These are phyloP conservation scores for Enteromius thamalakanensis DNA, from an alignment of 2,797 vertebrate genomes.

Conservation along the genomic window DNA sequence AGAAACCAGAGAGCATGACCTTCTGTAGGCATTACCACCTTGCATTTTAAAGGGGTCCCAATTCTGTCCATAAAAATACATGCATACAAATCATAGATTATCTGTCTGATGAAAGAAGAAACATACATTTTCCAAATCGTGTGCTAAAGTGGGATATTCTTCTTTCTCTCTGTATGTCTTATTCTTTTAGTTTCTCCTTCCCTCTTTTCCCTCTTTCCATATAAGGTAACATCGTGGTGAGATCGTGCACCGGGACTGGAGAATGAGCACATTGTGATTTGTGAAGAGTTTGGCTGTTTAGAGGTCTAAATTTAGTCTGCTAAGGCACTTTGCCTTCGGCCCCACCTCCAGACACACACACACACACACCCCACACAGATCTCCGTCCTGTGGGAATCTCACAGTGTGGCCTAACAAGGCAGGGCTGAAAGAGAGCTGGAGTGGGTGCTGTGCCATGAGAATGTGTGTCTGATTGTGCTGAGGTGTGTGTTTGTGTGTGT, in stretches of 20 bases:
- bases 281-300: constrained; percentile 54
- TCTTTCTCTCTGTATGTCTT: not conserved
- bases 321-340: constrained; percentile 4
- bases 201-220: constrained; percentile 68
- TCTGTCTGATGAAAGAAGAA: not conserved
- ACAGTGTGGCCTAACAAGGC: constrained; percentile 30
- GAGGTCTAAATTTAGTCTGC: constrained; percentile 74
- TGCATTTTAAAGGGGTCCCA: not conserved
- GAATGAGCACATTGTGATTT: constrained; percentile 56
- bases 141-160: not conserved
- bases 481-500: not conserved
- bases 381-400: constrained; percentile 17
- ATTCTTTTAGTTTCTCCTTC: constrained; percentile 16
- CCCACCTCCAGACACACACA: constrained; percentile 10
- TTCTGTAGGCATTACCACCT: not conserved
- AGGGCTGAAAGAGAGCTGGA: constrained; percentile 3
- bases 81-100: not conserved
- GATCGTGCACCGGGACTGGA: constrained; percentile 67
- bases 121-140: no score
- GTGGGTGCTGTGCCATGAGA: constrained; percentile 12
- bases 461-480: not conserved
- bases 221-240: constrained; percentile 77
- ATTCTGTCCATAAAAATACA: not conserved
- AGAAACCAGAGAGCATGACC: not conserved
- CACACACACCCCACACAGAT: not conserved